phyloP scores from a whole-genome alignment of 2,113 vertebrate genomes.

The Lepus timidus region DNA sequence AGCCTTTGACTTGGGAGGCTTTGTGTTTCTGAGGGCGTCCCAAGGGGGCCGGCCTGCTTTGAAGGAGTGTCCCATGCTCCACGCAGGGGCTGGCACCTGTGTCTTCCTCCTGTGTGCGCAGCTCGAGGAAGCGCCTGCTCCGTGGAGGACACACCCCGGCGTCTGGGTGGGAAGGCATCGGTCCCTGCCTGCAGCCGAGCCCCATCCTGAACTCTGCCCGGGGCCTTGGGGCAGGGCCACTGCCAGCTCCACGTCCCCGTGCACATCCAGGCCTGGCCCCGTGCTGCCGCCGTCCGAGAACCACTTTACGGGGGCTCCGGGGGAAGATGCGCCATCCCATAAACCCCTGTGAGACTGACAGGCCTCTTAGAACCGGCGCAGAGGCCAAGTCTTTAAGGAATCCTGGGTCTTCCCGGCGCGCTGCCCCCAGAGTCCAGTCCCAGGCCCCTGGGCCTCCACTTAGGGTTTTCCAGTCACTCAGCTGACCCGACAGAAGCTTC shows the following conservation, averaged over 20 bases:
- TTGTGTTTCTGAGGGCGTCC: constrained; percentile 78
- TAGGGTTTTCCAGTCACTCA: not conserved
- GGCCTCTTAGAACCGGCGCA: not conserved
- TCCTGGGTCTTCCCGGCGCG: not conserved
- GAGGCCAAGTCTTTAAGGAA: not conserved
- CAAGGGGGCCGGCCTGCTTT: not conserved
- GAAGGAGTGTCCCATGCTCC: constrained; percentile 51
- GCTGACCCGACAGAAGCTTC: rapidly evolving
- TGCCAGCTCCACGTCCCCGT: rapidly evolving
- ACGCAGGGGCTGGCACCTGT: not conserved
- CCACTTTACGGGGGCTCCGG: not conserved
- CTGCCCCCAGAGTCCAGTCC: rapidly evolving
- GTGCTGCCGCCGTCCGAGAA: not conserved
- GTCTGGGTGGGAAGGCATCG: too few relatives aligned
- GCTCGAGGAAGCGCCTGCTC: not conserved
- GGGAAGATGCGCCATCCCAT: rapidly evolving
- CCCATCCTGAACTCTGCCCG: not conserved
- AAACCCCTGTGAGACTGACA: not conserved
- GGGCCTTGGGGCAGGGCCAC: not conserved
- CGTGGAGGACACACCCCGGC: not conserved
- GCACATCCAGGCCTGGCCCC: rapidly evolving
- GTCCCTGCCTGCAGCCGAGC: not conserved
- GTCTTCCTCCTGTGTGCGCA: not conserved
- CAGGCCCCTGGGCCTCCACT: rapidly evolving
- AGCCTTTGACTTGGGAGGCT: constrained; percentile 89